Percentiles rank a stretch among this genome's conserved stretches.
Evolutionary conservation across 2,888 invertebrate species (phyloP).

Genomic region (Zaprionus lineosus): DNA sequence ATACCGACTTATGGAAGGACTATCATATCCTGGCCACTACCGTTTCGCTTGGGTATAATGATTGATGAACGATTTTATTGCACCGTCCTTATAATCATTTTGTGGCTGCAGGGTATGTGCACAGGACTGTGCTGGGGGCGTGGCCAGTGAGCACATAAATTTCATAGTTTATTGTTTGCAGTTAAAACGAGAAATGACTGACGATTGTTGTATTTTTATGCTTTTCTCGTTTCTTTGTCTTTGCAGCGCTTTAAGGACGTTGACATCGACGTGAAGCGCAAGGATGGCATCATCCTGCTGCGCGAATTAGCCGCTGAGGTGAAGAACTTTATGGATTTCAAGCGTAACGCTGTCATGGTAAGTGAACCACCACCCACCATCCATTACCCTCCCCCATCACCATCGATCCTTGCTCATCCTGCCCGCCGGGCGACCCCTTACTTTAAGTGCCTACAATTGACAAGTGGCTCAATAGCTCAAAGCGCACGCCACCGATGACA

Average conservation of each 20-base stretch:
- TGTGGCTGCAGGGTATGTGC: neutral
- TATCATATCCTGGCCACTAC: too few species aligned
- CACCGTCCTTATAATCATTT: too few species aligned
- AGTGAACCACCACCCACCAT: too few species aligned
- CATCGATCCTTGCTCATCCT: neutral
- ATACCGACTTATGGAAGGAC: too few species aligned
- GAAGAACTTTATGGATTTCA: conserved; percentile 96
- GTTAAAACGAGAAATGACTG: conserved; percentile 31
- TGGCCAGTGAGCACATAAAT: conserved; percentile 36
- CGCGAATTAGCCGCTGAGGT: conserved; percentile 95
- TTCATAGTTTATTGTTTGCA: conserved; percentile 56
- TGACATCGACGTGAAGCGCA: conserved; percentile 90
- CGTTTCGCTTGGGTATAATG: too few species aligned
- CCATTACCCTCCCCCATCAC: too few species aligned
- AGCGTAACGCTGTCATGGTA: conserved; percentile 95
- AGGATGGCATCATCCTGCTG: conserved; percentile 92
- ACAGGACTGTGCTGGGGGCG: conserved; percentile 10
- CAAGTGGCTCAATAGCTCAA: conserved; percentile 73
- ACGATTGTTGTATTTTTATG: conserved; percentile 40
- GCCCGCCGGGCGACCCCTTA: neutral
- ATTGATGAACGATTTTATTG: too few species aligned
- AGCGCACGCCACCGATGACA: conserved; percentile 40
- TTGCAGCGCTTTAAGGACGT: conserved; percentile 91
- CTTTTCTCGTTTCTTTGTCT: conserved; percentile 20
- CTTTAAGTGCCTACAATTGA: conserved; percentile 54